Percentiles rank a stretch among this genome's conserved stretches.
Evolutionary conservation across 2,113 vertebrate species (phyloP).

Genomic region (Oncorhynchus kisutch): DNA sequence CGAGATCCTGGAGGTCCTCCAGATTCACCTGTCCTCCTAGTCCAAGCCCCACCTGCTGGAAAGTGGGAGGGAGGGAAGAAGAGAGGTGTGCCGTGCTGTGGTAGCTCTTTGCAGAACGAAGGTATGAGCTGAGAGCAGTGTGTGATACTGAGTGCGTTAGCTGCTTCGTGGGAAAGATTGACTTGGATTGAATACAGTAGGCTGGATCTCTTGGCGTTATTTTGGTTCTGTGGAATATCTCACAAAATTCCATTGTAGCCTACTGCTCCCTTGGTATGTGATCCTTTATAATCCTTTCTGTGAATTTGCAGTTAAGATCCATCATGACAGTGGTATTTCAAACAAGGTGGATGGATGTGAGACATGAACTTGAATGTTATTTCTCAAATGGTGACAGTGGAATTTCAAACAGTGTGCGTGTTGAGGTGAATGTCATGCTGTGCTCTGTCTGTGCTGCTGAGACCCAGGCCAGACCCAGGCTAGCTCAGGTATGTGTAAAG

Average conservation of each 20-base stretch:
- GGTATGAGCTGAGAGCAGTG: not conserved
- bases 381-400: not conserved
- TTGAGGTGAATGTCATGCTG: conserved; percentile 1
- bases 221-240: not conserved
- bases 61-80: not conserved
- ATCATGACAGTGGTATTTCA: not conserved
- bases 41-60: not conserved
- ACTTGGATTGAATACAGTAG: not conserved
- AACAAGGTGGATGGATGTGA: not conserved
- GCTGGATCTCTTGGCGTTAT: not conserved
- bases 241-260: not conserved
- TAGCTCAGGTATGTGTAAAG: too few species aligned
- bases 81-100: not conserved
- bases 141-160: not conserved
- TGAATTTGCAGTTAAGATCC: not conserved
- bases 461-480: not conserved
- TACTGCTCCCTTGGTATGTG: not conserved
- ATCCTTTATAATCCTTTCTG: not conserved
- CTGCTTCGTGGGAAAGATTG: not conserved
- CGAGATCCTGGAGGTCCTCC: not conserved
- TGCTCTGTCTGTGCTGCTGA: not conserved
- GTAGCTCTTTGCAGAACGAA: not conserved
- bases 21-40: conserved; percentile 7
- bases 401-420: not conserved
- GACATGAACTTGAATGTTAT: not conserved